phyloP scores from a whole-genome alignment of 1,140 invertebrate species.

The Euschistus heros region DNA sequence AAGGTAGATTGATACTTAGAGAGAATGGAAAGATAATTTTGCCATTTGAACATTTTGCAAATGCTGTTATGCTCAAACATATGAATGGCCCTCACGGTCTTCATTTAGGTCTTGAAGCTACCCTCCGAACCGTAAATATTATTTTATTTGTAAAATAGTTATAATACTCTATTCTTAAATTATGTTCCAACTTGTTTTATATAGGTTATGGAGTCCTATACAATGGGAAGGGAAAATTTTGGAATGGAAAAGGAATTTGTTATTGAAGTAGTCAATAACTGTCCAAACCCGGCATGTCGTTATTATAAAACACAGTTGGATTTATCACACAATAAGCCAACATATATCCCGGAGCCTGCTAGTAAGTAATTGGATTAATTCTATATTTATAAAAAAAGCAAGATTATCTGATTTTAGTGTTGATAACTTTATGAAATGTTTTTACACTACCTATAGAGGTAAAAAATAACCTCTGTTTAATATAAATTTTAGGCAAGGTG shows the following conservation, averaged over 20 bases:
- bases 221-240: slow-evolving; percentile 72
- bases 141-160: background rate
- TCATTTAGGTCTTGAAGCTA: slow-evolving; percentile 68
- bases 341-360: slow-evolving; percentile 31
- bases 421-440: too few species aligned
- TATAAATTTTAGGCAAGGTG: too few species aligned
- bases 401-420: too few species aligned
- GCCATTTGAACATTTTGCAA: slow-evolving; percentile 78
- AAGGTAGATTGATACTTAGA: slow-evolving; percentile 63
- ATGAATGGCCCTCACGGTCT: slow-evolving; percentile 75
- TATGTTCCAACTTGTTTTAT: slow-evolving; percentile 21
- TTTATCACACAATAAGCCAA: slow-evolving; percentile 30
- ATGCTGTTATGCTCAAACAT: slow-evolving; percentile 79
- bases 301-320: slow-evolving; percentile 71
- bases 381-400: too few species aligned
- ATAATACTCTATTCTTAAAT: slow-evolving; percentile 1
- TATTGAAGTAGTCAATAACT: slow-evolving; percentile 74
- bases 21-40: slow-evolving; percentile 80
- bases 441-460: too few species aligned
- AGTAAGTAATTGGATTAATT: slow-evolving; percentile 25
- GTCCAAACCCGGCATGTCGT: slow-evolving; percentile 70
- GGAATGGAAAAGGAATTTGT: slow-evolving; percentile 85
- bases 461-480: too few species aligned
- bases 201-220: slow-evolving; percentile 70
- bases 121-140: slow-evolving; percentile 57